Evolutionary conservation across 2,113 vertebrate species (phyloP).

Genomic region (Caloenas nicobarica): DNA sequence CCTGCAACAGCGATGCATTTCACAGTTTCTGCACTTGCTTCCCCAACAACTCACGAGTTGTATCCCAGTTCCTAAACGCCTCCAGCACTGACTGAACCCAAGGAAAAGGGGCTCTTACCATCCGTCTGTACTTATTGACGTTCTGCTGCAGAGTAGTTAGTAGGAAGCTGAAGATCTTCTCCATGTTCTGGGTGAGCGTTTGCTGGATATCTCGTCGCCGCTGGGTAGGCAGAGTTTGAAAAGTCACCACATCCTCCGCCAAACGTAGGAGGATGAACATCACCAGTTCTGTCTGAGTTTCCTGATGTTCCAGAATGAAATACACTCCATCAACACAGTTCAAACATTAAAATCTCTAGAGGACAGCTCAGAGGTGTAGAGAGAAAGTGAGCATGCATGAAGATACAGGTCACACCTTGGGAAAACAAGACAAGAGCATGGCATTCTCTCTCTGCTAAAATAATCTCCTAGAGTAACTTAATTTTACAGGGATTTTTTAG

Average conservation of each 20-base stretch:
- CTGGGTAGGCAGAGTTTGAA: constrained; percentile 92
- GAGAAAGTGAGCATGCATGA: background rate
- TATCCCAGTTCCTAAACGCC: background rate
- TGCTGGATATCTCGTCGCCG: constrained; percentile 96
- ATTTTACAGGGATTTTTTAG: background rate
- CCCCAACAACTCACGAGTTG: background rate
- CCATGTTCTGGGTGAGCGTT: constrained; percentile 96
- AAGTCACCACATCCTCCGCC: constrained; percentile 96
- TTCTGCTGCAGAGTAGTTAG: constrained; percentile 87
- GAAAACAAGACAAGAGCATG: background rate
- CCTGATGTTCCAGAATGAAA: constrained; percentile 75
- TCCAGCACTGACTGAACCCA: background rate
- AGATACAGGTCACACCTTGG: background rate
- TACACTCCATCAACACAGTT: background rate
- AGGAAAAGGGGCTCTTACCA: constrained; percentile 66
- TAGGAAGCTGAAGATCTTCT: constrained; percentile 91
- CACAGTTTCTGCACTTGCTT: background rate
- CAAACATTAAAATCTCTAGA: background rate
- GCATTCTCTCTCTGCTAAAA: background rate
- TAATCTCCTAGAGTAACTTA: background rate
- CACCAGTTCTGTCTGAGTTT: constrained; percentile 95
- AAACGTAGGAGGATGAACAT: constrained; percentile 95
- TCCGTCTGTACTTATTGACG: constrained; percentile 83
- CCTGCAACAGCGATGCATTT: background rate
- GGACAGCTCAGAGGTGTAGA: background rate